Evolutionary conservation across 2,888 invertebrate genomes (phyloP).

Genomic region (Ichneumoninae sp.): DNA sequence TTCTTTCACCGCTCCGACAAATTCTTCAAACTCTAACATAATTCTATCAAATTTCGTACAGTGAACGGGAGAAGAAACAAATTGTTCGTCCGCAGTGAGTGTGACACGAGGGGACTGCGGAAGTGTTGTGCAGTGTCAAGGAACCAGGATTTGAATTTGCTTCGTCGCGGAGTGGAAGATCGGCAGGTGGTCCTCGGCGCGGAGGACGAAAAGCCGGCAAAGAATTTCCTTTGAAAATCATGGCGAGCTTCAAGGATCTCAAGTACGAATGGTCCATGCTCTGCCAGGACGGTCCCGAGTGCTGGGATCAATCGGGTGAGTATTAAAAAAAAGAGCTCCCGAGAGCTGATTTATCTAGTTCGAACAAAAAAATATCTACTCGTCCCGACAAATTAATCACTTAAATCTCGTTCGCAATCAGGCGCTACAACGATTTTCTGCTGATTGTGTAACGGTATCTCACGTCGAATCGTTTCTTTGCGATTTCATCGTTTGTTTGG

Average conservation of each 20-base stretch:
- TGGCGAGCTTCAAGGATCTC: constrained; percentile 89
- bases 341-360: background rate
- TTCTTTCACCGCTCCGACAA: background rate
- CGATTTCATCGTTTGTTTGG: constrained; percentile 60
- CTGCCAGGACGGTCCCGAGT: constrained; percentile 87
- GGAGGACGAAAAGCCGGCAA: constrained; percentile 8
- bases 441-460: constrained; percentile 69
- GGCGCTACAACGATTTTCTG: background rate
- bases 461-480: constrained; percentile 15
- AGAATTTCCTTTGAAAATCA: constrained; percentile 72
- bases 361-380: background rate
- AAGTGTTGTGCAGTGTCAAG: constrained; percentile 1
- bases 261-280: constrained; percentile 88
- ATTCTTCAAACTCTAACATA: background rate
- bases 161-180: background rate
- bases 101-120: background rate
- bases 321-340: constrained; percentile 24
- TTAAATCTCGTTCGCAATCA: background rate
- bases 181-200: constrained; percentile 4
- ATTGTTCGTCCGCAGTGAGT: background rate
- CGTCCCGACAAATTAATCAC: background rate
- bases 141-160: background rate
- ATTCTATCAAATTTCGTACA: background rate
- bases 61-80: background rate
- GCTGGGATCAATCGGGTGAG: constrained; percentile 88